A percentile compares a stretch with the other conserved stretches of the same genome.
Evolutionary conservation across 2,113 vertebrate species (phyloP).

Genomic region (Thryonomys swinderianus): DNA sequence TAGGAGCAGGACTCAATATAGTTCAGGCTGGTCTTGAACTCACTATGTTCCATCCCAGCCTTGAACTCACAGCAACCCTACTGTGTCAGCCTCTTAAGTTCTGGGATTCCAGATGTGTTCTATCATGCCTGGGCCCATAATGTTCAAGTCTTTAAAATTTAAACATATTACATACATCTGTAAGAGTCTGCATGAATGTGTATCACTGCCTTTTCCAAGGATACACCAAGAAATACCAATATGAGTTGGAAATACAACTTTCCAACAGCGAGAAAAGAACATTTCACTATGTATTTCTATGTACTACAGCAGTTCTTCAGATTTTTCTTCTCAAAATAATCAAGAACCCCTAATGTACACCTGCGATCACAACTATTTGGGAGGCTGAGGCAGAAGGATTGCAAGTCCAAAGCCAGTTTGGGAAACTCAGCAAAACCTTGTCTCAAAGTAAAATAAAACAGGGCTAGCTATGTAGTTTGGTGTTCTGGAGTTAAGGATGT

Average conservation of each 20-base stretch:
- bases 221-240: neutral
- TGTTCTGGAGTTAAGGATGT: neutral
- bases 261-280: conserved; percentile 9
- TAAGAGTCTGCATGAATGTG: neutral
- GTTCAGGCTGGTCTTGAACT: neutral
- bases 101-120: neutral
- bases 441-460: neutral
- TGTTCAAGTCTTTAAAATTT: neutral
- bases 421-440: neutral
- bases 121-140: neutral
- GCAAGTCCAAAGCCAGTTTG: neutral
- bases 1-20: neutral
- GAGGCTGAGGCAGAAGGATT: neutral
- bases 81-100: neutral
- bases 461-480: neutral
- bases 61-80: neutral
- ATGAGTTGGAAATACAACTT: neutral
- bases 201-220: neutral
- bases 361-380: neutral
- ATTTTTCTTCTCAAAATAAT: conserved; percentile 12
- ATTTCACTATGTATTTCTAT: neutral
- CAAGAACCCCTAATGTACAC: neutral
- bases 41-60: neutral
- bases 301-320: neutral
- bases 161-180: neutral